Evolutionary conservation across 2,888 invertebrate species (phyloP).

Genomic region (Aproaerema taeniolella): DNA sequence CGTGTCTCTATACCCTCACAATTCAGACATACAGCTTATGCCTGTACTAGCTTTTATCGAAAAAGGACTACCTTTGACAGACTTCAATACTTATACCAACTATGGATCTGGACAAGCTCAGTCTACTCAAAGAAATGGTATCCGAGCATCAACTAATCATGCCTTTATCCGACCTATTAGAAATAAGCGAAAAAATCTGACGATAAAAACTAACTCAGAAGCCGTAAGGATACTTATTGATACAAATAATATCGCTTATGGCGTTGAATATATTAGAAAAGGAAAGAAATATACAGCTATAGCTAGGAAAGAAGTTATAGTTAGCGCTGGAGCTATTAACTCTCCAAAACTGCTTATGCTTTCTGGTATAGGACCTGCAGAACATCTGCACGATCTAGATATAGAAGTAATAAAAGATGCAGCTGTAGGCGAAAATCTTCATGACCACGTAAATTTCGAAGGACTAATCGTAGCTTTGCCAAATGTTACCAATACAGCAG

Average conservation of each 20-base stretch:
- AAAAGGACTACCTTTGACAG: too few relatives aligned
- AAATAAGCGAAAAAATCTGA: constrained; percentile 65
- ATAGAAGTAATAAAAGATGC: constrained; percentile 44
- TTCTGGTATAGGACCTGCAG: constrained; percentile 53
- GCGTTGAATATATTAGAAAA: constrained; percentile 38
- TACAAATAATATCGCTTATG: constrained; percentile 43
- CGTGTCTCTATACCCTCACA: constrained; percentile 77
- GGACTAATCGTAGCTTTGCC: constrained; percentile 69
- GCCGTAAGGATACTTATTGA: constrained; percentile 76
- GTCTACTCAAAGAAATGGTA: constrained; percentile 70
- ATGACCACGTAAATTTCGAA: constrained; percentile 58
- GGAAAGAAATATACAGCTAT: constrained; percentile 30
- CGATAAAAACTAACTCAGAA: constrained; percentile 66
- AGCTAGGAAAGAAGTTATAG: constrained; percentile 52
- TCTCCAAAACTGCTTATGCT: constrained; percentile 53
- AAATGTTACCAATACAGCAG: constrained; percentile 64
- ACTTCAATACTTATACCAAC: too few relatives aligned
- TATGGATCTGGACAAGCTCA: constrained; percentile 78
- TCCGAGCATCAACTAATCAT: constrained; percentile 78
- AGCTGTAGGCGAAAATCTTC: constrained; percentile 56
- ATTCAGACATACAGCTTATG: constrained; percentile 75
- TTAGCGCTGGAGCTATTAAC: constrained; percentile 48
- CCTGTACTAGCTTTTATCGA: constrained; percentile 74
- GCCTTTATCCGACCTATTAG: constrained; percentile 82
- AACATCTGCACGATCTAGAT: constrained; percentile 35